phyloP scores from a whole-genome alignment of 2,888 invertebrate genomes.

The Entomobrya proxima region DNA sequence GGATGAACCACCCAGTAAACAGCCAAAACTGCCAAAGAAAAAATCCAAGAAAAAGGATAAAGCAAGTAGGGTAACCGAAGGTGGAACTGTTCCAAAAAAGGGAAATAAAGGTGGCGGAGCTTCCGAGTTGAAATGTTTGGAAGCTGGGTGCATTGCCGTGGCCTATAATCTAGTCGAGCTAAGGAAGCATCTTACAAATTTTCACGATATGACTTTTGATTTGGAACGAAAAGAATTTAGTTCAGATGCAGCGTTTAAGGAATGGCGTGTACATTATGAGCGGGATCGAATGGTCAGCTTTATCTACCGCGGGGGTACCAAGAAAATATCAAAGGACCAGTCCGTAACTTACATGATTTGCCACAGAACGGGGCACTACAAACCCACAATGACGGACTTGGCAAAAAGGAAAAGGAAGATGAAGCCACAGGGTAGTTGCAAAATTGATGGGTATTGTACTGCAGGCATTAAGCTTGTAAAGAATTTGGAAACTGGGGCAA shows the following conservation, averaged over 20 bases:
- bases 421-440: slow-evolving; percentile 75
- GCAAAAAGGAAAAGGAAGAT: slow-evolving; percentile 72
- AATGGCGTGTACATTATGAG: slow-evolving; percentile 73
- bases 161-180: slow-evolving; percentile 71
- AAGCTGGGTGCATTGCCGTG: slow-evolving; percentile 64
- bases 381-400: slow-evolving; percentile 72
- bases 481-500: slow-evolving; percentile 67
- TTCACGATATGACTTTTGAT: slow-evolving; percentile 69
- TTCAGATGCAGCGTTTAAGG: slow-evolving; percentile 66
- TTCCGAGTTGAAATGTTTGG: slow-evolving; percentile 72
- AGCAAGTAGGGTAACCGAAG: no score
- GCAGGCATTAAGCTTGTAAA: slow-evolving; percentile 74
- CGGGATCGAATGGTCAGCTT: slow-evolving; percentile 74
- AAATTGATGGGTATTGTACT: slow-evolving; percentile 75
- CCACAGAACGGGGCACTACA: slow-evolving; percentile 74
- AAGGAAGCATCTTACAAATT: slow-evolving; percentile 67
- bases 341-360: slow-evolving; percentile 75
- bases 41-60: no score
- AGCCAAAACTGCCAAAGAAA: neutral
- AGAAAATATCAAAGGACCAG: slow-evolving; percentile 73
- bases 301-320: slow-evolving; percentile 75
- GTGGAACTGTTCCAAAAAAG: neutral
- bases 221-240: slow-evolving; percentile 59
- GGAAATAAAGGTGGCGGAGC: neutral
- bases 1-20: neutral